These are phyloP conservation scores for Tupaia tana DNA, from an alignment of 2,113 vertebrate species.

Conservation along the genomic window DNA sequence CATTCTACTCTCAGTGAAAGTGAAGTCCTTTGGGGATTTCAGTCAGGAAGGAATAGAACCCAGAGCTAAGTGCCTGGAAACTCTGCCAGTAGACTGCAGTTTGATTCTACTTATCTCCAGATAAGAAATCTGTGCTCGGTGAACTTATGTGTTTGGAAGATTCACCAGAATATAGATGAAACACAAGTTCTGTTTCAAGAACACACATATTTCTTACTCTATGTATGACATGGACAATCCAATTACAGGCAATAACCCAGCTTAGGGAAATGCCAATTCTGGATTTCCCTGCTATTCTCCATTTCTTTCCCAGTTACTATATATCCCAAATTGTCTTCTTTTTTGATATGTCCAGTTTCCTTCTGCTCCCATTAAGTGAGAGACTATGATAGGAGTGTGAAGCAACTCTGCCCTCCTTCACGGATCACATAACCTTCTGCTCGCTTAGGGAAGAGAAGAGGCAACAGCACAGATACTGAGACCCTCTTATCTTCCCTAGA, in stretches of 20 bases:
- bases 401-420: background rate
- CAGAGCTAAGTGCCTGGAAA: background rate
- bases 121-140: slow-evolving; percentile 3
- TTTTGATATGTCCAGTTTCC: background rate
- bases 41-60: background rate
- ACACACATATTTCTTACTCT: background rate
- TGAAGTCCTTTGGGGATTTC: background rate
- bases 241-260: background rate
- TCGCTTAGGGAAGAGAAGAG: background rate
- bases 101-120: background rate
- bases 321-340: background rate
- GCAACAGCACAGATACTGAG: too few species aligned
- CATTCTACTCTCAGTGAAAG: background rate
- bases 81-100: background rate
- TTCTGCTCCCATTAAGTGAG: background rate
- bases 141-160: background rate
- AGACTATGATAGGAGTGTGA: background rate
- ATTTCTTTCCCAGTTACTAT: background rate
- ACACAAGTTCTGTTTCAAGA: background rate
- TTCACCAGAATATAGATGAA: background rate
- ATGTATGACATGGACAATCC: background rate
- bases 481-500: background rate
- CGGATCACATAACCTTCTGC: background rate
- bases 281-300: background rate
- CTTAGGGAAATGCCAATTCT: background rate